Base-by-base conservation (phyloP, 2,888 invertebrate genomes). In the Erebia epiphron region DNA sequence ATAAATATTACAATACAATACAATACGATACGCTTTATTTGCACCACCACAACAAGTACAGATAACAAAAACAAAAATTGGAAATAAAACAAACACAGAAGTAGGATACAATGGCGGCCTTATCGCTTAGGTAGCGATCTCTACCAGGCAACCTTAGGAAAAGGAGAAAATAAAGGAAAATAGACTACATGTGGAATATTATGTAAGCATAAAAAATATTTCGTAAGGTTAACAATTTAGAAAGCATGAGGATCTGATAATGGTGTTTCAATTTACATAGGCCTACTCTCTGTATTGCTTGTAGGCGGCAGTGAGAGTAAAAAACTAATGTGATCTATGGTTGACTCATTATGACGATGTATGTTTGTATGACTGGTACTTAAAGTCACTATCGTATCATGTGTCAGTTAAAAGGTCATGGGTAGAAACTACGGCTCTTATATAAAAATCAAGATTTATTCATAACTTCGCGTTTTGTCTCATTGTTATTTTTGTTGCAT, bases 301-400 rank as follows among this genome's bases (percentile, higher is more conserved):
- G 64, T 64, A 64, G 64, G 64, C 54, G 64, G 52, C 35, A 54
- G 64, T 54, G 64, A 64, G 64, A 64, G 64, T 64, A 54, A 46
- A 64, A 64, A 64, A 54, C 41, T 52, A 54, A 54, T 54, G 41
- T 54, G 35, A 18, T 54, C 16, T 64, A 16, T 64, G 64, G 54
- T 64, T 64, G 64, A 64, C 64, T 64, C 64, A 64, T 64, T 64
- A 64, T 64, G 64, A 50, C 50, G 26, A 35, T 26, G 50, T 63
- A 35, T 14, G 35, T 50, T 50, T 63, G 50, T 63, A 11, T 63
- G 50, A 54, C 13, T 64, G 52, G 26, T 64, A 64, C 54, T 64
- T 63, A 21, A 4, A 50, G 62, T 41, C 50, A 64, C 64, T 41
- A 64, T 64, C 52, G 16, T 52, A 35, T 64, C 41, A 35, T 41